phyloP scores from a whole-genome alignment of 2,797 vertebrate species.

The Betta splendens region DNA sequence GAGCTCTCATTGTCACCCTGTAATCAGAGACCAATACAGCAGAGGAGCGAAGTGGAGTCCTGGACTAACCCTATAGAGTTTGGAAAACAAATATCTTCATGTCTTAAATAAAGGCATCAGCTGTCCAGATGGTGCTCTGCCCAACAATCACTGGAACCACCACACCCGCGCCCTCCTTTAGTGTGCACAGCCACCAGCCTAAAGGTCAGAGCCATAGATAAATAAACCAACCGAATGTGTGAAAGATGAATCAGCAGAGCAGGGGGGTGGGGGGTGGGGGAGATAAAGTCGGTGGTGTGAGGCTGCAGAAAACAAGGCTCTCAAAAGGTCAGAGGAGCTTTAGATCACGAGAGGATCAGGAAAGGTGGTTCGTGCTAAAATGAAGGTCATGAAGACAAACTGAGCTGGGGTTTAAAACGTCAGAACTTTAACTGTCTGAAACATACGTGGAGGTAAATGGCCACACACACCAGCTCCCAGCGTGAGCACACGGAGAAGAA shows the following conservation, averaged over 20 bases:
- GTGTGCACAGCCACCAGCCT: constrained; percentile 18
- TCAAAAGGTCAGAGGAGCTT: constrained; percentile 24
- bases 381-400: constrained; percentile 16
- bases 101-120: constrained; percentile 54
- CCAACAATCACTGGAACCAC: constrained; percentile 9
- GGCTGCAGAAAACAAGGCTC: constrained; percentile 1
- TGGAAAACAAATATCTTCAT: constrained; percentile 44
- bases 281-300: constrained; percentile 18
- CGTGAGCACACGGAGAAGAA: constrained; percentile 4
- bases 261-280: too few relatives aligned
- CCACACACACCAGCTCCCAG: constrained; percentile 1
- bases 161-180: constrained; percentile 10
- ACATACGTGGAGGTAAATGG: neutral
- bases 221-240: constrained; percentile 29
- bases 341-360: constrained; percentile 14
- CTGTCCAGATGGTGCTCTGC: constrained; percentile 50
- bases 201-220: constrained; percentile 43
- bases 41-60: constrained; percentile 8
- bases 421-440: constrained; percentile 15
- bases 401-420: constrained; percentile 10
- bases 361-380: neutral
- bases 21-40: constrained; percentile 25
- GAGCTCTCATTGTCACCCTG: constrained; percentile 35
- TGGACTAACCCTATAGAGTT: constrained; percentile 29
- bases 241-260: constrained; percentile 28